Evolutionary conservation across 2,888 invertebrate species (phyloP), one percentile per base, ranked within the genome.

Genomic region (Aporophyla lueneburgensis): DNA sequence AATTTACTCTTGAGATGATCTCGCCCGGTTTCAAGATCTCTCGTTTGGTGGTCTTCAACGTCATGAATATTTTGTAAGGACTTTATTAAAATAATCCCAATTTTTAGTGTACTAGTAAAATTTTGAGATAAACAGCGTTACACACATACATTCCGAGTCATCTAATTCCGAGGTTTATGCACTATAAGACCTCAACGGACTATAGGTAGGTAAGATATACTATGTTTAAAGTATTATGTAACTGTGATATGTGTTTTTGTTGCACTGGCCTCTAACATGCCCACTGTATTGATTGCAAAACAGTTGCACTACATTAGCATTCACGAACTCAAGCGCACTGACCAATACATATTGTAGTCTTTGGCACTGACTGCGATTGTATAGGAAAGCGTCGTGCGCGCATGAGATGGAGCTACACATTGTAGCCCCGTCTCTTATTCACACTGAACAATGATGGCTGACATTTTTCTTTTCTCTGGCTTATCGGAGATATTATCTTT

Each of bases 171-270:
- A 21, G 49, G 21, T 49, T 19, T 19, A 14, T 7, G 24, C 24
- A 49, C 24, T 16, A 24, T 24, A 43, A 43, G 16, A 63, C 10
- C 43, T 65, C 7, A 65, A 49, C 12, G 27, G 27, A 21, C 21
- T 49, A 27, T 27, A 65, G 14, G 12, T 49, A 65, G 65, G 21
- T 49, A 46, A 65, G 65, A 27, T 49, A 27, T 49, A 46, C 4
- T 65, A 81, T 92, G 88, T 92, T 92, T 90, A 90, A 91, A 91
- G 90, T 92, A 90, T 92, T 90, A 89, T 86, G 87, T 84, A 86
- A 86, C 85, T 90, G 89, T 90, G 84, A 86, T 87, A 80, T 80
- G 82, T 80, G 83, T 83, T 90, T 90, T 90, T 86, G 33, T 78
- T 78, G 59, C 59, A 33, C 59, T 66, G 4, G 33, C 46, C 56